Evolutionary conservation across 2,797 vertebrate species (phyloP).

Genomic region (Notoglanidium macrostoma): DNA sequence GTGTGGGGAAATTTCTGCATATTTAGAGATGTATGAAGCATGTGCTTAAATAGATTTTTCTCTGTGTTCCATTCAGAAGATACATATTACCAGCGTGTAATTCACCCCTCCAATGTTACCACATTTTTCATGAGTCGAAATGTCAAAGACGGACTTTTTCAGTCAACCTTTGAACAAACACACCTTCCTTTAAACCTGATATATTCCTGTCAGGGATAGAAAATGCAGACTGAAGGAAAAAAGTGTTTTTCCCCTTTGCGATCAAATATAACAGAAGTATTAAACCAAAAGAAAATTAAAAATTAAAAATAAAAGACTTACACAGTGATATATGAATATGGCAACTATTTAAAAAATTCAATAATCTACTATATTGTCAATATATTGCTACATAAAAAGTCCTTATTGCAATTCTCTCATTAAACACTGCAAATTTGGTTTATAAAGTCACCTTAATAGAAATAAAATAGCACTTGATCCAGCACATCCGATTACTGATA

Average conservation of each 20-base stretch:
- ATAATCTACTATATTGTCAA: not conserved
- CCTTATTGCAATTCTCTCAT: not conserved
- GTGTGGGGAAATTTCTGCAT: not conserved
- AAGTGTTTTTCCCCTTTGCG: not conserved
- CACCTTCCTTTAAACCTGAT: not conserved
- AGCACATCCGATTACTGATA: not conserved
- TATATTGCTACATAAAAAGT: not conserved
- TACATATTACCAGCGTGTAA: not conserved
- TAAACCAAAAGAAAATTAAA: not conserved
- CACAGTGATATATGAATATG: not conserved
- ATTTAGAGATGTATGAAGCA: not conserved
- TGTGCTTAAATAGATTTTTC: not conserved
- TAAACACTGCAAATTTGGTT: not conserved
- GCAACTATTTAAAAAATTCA: not conserved
- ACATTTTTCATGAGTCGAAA: not conserved
- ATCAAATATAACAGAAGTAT: not conserved
- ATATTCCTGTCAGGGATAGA: not conserved
- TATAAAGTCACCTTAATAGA: not conserved
- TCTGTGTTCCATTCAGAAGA: not conserved
- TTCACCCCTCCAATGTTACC: not conserved
- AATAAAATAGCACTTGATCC: not conserved
- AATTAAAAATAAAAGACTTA: not conserved
- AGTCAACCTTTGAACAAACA: not conserved
- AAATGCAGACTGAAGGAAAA: not conserved
- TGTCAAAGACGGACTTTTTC: not conserved